Conservation (phyloP, 2,113 vertebrate species). For the Microtus montanus region DNA sequence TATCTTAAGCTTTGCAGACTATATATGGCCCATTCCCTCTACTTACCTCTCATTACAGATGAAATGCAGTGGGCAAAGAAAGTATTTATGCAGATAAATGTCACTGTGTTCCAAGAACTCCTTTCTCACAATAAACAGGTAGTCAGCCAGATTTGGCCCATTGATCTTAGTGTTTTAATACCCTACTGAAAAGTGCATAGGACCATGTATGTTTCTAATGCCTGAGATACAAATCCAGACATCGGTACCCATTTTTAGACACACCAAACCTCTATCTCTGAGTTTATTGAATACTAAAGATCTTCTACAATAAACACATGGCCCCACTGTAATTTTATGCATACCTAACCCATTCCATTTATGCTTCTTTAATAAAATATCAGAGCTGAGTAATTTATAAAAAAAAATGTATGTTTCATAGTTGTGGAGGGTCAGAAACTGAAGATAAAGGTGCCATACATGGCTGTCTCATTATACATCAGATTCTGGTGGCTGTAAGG, state of each 20-base stretch:
- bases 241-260: not conserved
- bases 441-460: not conserved
- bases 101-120: not conserved
- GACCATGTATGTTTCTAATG: fast-evolving
- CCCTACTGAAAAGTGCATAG: not conserved
- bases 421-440: not conserved
- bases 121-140: not conserved
- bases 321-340: not conserved
- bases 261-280: not conserved
- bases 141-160: too few species aligned
- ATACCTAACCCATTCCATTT: not conserved
- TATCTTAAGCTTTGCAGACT: not conserved
- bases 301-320: not conserved
- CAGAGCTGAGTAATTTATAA: not conserved
- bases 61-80: not conserved
- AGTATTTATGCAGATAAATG: not conserved
- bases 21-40: not conserved
- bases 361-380: not conserved
- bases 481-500: not conserved
- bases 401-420: not conserved
- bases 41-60: not conserved
- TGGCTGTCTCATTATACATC: not conserved
- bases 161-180: not conserved
- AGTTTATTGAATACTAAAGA: not conserved
- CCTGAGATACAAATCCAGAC: not conserved